Conservation (phyloP, 2,888 invertebrate genomes). For the Brenthis hecate region DNA sequence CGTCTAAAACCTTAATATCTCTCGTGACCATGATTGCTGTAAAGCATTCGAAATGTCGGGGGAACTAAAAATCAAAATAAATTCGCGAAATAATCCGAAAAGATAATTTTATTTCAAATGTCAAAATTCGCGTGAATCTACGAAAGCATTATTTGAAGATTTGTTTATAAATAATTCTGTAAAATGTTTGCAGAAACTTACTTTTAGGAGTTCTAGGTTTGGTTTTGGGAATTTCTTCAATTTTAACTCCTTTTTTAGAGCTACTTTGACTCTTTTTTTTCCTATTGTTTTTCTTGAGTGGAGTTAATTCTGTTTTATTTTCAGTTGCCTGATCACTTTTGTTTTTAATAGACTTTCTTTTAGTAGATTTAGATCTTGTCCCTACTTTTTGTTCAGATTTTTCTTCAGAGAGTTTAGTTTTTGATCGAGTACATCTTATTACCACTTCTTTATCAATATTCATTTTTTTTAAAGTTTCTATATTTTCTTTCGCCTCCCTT, state of each 20-base stretch:
- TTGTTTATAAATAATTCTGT: background rate
- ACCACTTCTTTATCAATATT: constrained; percentile 45
- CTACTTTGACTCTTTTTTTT: constrained; percentile 43
- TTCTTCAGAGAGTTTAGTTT: constrained; percentile 18
- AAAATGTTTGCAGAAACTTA: constrained; percentile 41
- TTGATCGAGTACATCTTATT: constrained; percentile 58
- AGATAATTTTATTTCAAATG: no score
- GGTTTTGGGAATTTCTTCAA: constrained; percentile 44
- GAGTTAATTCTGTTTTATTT: constrained; percentile 1
- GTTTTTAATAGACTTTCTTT: background rate
- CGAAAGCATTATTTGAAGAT: no score
- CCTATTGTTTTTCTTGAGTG: constrained; percentile 47
- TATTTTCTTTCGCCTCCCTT: constrained; percentile 66
- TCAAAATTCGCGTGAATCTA: no score
- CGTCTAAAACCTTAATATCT: no score
- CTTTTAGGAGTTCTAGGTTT: constrained; percentile 46
- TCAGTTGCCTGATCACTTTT: constrained; percentile 4
- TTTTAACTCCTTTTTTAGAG: constrained; percentile 50
- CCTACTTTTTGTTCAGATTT: constrained; percentile 17
- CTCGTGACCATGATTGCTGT: no score
- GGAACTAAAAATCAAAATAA: no score
- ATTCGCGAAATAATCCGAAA: no score
- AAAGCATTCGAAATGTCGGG: no score
- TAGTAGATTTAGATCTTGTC: constrained; percentile 25
- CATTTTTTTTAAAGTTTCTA: constrained; percentile 55